Percentiles rank a stretch among this genome's conserved stretches.
phyloP scores from a whole-genome alignment of 2,888 invertebrate genomes.

The Papilio demoleus region DNA sequence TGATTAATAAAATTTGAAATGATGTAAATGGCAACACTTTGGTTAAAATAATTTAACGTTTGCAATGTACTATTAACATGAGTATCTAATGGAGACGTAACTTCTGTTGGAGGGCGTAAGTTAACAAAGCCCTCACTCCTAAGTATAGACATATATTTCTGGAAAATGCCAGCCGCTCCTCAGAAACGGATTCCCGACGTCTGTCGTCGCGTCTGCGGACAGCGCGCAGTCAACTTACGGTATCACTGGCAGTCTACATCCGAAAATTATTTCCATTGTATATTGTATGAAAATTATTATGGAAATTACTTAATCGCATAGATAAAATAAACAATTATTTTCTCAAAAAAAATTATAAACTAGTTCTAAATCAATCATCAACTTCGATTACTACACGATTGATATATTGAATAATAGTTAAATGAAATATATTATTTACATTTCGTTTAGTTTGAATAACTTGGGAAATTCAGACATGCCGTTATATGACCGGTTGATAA shows the following conservation, averaged over 20 bases:
- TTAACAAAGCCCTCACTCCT: slow-evolving; percentile 40
- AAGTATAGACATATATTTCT: slow-evolving; percentile 42
- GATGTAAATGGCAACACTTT: slow-evolving; percentile 3
- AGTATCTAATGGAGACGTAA: slow-evolving; percentile 17
- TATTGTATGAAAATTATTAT: too few relatives aligned
- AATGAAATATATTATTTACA: too few relatives aligned
- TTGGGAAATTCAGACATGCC: too few relatives aligned
- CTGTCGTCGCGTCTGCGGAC: slow-evolving; percentile 39
- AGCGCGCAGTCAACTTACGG: slow-evolving; percentile 22
- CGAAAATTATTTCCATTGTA: neutral
- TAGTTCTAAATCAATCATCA: too few relatives aligned
- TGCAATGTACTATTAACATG: neutral
- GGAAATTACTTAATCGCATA: too few relatives aligned
- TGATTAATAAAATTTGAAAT: neutral
- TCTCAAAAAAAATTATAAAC: too few relatives aligned
- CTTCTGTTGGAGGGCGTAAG: slow-evolving; percentile 24
- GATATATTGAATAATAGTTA: too few relatives aligned
- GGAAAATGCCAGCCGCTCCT: slow-evolving; percentile 40
- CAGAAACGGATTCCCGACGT: slow-evolving; percentile 39
- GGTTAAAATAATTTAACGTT: neutral
- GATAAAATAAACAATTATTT: too few relatives aligned
- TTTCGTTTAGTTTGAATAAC: too few relatives aligned
- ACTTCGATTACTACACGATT: too few relatives aligned
- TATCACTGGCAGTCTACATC: neutral
- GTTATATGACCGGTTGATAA: neutral